phyloP scores from a whole-genome alignment of 2,888 invertebrate species.

The Rhamphomyia laevipes region DNA sequence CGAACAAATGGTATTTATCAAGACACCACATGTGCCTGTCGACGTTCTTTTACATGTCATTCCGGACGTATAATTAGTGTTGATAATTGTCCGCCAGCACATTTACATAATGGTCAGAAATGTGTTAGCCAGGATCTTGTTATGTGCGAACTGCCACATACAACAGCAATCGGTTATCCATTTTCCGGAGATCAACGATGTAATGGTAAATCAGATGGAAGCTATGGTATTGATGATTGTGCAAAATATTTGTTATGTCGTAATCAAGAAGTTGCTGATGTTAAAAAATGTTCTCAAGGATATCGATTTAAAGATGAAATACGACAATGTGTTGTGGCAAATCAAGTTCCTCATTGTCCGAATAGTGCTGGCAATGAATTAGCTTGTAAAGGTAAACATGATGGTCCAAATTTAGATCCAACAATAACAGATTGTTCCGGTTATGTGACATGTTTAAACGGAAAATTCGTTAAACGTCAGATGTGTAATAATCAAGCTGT shows the following conservation, averaged over 20 bases:
- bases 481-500: conserved; percentile 26
- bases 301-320: conserved; percentile 22
- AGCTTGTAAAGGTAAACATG: conserved; percentile 19
- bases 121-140: conserved; percentile 38
- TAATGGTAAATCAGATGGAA: conserved; percentile 23
- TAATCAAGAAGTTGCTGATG: conserved; percentile 22
- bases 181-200: conserved; percentile 23
- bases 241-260: conserved; percentile 25
- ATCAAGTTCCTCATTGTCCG: conserved; percentile 16
- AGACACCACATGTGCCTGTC: conserved; percentile 46
- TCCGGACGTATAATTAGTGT: conserved; percentile 40
- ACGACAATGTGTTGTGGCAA: conserved; percentile 21
- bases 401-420: conserved; percentile 30
- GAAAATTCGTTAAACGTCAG: conserved; percentile 19
- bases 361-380: conserved; percentile 10
- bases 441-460: conserved; percentile 28
- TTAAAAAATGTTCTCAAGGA: conserved; percentile 24
- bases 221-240: conserved; percentile 24
- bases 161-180: conserved; percentile 25
- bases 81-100: conserved; percentile 39
- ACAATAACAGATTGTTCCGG: conserved; percentile 25
- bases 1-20: conserved; percentile 45
- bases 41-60: conserved; percentile 41
- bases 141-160: conserved; percentile 40
- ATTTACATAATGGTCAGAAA: conserved; percentile 41